Evolutionary conservation across 2,888 invertebrate genomes (phyloP).

Genomic region (Troides helena): DNA sequence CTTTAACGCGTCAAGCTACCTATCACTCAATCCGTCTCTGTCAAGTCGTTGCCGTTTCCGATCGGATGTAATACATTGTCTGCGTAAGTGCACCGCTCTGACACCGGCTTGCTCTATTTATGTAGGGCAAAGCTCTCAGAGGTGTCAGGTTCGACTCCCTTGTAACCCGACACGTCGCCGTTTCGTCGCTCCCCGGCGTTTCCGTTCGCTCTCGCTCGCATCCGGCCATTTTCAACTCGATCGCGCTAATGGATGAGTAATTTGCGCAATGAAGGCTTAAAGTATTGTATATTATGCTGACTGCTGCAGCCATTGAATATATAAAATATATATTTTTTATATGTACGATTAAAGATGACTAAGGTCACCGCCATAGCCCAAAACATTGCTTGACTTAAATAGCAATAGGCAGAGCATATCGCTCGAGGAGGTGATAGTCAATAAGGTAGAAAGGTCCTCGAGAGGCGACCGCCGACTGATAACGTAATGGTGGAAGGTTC

Average conservation of each 20-base stretch:
- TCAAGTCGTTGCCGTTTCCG: constrained; percentile 10
- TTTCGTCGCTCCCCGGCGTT: constrained; percentile 5
- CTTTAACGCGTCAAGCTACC: too few relatives aligned
- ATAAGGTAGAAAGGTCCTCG: too few relatives aligned
- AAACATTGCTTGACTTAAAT: too few relatives aligned
- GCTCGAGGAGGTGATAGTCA: too few relatives aligned
- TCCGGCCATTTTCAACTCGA: constrained; percentile 20
- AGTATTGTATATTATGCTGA: neutral
- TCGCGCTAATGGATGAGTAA: constrained; percentile 4
- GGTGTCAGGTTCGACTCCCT: constrained; percentile 29
- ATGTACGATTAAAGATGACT: too few relatives aligned
- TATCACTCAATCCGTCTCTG: neutral
- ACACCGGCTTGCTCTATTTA: neutral
- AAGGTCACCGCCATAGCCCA: too few relatives aligned
- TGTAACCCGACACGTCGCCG: constrained; percentile 19
- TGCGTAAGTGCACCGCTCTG: constrained; percentile 4
- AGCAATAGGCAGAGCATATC: too few relatives aligned
- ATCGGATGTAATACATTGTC: constrained; percentile 18
- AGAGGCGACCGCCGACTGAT: too few relatives aligned
- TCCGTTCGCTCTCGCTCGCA: constrained; percentile 21
- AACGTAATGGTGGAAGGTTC: too few relatives aligned
- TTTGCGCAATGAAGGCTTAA: neutral
- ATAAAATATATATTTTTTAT: too few relatives aligned
- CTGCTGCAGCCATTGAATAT: too few relatives aligned
- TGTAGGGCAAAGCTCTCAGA: constrained; percentile 30